phyloP scores from a whole-genome alignment of 2,888 invertebrate species.

The Selenia dentaria region DNA sequence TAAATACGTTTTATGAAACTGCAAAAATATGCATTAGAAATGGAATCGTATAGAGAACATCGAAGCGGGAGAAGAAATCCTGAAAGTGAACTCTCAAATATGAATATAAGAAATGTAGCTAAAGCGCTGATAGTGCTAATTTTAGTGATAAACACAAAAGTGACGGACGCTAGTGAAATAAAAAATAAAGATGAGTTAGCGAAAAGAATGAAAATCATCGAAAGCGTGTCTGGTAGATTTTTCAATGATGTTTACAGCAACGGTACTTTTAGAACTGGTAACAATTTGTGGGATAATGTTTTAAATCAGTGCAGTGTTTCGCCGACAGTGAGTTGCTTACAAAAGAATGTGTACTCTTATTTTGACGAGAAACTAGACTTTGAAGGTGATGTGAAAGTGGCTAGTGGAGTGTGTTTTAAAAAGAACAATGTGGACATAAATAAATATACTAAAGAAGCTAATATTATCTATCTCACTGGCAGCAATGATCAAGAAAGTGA shows the following conservation, averaged over 20 bases:
- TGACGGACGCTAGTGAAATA: slow-evolving; percentile 44
- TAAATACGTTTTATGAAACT: not conserved
- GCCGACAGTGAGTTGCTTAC: slow-evolving; percentile 89
- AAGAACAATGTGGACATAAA: slow-evolving; percentile 86
- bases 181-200: slow-evolving; percentile 53
- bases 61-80: slow-evolving; percentile 15
- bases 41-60: slow-evolving; percentile 18
- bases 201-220: slow-evolving; percentile 60
- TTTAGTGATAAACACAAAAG: slow-evolving; percentile 49
- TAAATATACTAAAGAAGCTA: slow-evolving; percentile 81
- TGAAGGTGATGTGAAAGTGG: slow-evolving; percentile 87
- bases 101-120: slow-evolving; percentile 41
- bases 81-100: slow-evolving; percentile 22
- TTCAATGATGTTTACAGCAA: slow-evolving; percentile 72
- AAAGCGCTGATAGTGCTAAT: slow-evolving; percentile 52
- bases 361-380: slow-evolving; percentile 87
- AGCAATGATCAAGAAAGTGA: slow-evolving; percentile 51
- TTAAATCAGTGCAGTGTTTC: slow-evolving; percentile 88
- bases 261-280: slow-evolving; percentile 84
- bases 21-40: slow-evolving; percentile 7
- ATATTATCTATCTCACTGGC: slow-evolving; percentile 73
- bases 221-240: slow-evolving; percentile 63
- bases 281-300: slow-evolving; percentile 89
- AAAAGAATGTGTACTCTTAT: slow-evolving; percentile 90
- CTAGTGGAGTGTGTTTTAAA: slow-evolving; percentile 86